Conservation (phyloP, 2,888 invertebrate genomes). For the Seladonia tumulorum region DNA sequence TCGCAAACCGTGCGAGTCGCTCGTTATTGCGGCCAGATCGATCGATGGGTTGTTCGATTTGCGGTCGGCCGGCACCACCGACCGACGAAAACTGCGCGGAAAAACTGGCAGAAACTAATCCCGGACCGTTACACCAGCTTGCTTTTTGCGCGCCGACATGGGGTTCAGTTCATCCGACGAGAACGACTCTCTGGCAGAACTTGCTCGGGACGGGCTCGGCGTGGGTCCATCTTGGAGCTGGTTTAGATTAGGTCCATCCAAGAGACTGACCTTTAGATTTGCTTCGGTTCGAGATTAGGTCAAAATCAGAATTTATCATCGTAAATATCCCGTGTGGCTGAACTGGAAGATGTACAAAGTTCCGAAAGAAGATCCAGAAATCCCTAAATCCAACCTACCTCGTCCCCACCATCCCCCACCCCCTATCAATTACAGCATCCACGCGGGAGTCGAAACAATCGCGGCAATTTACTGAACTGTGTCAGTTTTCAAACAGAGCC, state of each 20-base stretch:
- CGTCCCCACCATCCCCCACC: background rate
- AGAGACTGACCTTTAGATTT: no score
- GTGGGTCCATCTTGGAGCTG: no score
- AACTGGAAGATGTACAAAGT: background rate
- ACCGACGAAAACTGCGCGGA: slow-evolving; percentile 28
- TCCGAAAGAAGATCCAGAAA: background rate
- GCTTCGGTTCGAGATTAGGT: no score
- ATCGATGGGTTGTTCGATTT: slow-evolving; percentile 48
- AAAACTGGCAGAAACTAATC: slow-evolving; percentile 36
- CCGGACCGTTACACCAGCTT: slow-evolving; percentile 26
- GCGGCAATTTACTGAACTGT: slow-evolving; percentile 22
- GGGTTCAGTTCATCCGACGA: background rate
- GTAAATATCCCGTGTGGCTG: background rate
- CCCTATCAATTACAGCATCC: slow-evolving; percentile 15
- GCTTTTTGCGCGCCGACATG: background rate
- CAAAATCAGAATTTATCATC: no score
- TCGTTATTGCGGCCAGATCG: slow-evolving; percentile 42
- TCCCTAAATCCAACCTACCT: background rate
- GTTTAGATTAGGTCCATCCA: no score
- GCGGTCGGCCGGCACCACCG: slow-evolving; percentile 16
- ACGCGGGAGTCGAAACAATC: slow-evolving; percentile 14
- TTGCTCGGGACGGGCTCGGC: no score
- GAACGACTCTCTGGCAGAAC: no score
- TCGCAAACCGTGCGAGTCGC: slow-evolving; percentile 13
- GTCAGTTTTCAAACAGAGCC: slow-evolving; percentile 31